Evolutionary conservation across 2,797 vertebrate species (phyloP).

Genomic region (Pseudomugil tenellus): DNA sequence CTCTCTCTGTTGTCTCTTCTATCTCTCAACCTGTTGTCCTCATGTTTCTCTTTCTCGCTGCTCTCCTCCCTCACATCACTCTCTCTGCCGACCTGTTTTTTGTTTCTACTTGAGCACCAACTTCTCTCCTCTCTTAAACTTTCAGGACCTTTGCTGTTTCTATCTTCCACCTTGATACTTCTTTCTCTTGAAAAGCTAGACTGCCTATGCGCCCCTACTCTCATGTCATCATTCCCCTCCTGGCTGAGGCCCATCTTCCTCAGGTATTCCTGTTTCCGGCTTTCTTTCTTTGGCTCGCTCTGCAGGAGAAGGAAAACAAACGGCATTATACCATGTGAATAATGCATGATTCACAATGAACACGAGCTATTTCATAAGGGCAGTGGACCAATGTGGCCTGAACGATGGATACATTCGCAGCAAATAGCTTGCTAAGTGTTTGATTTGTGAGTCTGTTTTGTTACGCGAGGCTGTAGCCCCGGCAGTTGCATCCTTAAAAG

Average conservation of each 20-base stretch:
- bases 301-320: slow-evolving; percentile 42
- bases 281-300: slow-evolving; percentile 80
- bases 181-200: slow-evolving; percentile 54
- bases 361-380: too few relatives aligned
- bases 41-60: slow-evolving; percentile 78
- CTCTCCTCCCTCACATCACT: slow-evolving; percentile 67
- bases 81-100: slow-evolving; percentile 58
- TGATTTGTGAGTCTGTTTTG: slow-evolving; percentile 83
- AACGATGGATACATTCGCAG: slow-evolving; percentile 61
- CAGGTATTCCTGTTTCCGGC: slow-evolving; percentile 82
- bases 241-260: slow-evolving; percentile 84
- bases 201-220: slow-evolving; percentile 58
- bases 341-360: too few relatives aligned
- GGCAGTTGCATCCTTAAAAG: slow-evolving; percentile 87
- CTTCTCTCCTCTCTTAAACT: slow-evolving; percentile 54
- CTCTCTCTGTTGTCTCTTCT: slow-evolving; percentile 82
- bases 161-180: slow-evolving; percentile 58
- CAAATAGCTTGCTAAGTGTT: slow-evolving; percentile 68
- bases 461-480: slow-evolving; percentile 60
- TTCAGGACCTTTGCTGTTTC: slow-evolving; percentile 55
- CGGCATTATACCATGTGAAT: too few relatives aligned
- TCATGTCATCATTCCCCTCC: slow-evolving; percentile 73
- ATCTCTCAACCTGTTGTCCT: slow-evolving; percentile 74
- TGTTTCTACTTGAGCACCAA: slow-evolving; percentile 56
- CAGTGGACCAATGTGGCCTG: slow-evolving; percentile 43